Evolutionary conservation across 2,888 invertebrate species (phyloP), one percentile per base, ranked within the genome.

Genomic region (Meganola albula): DNA sequence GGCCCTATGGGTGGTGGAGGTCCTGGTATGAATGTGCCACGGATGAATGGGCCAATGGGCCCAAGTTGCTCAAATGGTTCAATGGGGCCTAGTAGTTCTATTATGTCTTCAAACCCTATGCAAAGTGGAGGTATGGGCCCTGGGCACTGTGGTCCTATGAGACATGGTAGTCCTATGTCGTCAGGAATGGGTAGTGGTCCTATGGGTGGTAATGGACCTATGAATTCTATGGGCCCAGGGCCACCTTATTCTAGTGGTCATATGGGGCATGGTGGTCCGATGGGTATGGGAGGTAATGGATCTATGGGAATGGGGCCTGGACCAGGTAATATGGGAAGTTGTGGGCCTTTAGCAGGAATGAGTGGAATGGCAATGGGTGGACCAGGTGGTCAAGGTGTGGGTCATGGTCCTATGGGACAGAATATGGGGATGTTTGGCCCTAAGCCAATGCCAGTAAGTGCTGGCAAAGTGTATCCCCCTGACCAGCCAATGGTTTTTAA

Each of bases 401-500:
- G 88, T n/a, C 88, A 89, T 2, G 88, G 88, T n/a, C 88, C 89
- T 2, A 88, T 89, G 83, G 88, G 89, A 1, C 86, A 82, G 58
- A 75, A 78, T n/a, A 90, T 87, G 87, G 77, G 85, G 6, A 87
- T 87, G 87, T 87, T 91, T 87, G 93, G 93, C 14, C 93, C 93
- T 2, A 95, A 95, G 72, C 95, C 96, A 8, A 94, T 96, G 93
- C 94, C 96, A 53, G 95, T 96, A 42, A 94, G 94, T 70, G 95
- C 96, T 30, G 94, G 94, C 26, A 94, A 96, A 88, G 92, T 96
- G 40, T 98, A 98, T 82, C 98, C 98, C 25, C 93, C 94, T 3
- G 96, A 97, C 71, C 97, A 97, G 72, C 94, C 97, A 0, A 97
- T 98, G 97, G 96, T 98, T 44, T 98, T 97, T 74, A 98, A 98